Evolutionary conservation across 2,113 vertebrate genomes (phyloP).

Genomic region (Desmodus rotundus): DNA sequence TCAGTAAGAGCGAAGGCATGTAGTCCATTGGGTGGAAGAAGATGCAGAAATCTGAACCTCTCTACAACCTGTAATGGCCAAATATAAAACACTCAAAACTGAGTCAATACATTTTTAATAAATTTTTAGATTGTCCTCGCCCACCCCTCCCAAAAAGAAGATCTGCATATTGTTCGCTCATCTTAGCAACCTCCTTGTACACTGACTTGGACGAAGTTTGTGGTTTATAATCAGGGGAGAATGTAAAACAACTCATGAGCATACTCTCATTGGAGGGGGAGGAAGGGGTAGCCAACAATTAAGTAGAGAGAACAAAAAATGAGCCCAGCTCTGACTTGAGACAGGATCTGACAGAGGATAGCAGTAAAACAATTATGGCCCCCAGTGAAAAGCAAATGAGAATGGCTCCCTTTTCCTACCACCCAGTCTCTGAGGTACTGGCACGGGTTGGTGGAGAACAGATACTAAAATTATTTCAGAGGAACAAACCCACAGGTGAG

Average conservation of each 20-base stretch:
- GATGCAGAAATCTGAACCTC: not conserved
- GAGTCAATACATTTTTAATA: not conserved
- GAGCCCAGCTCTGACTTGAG: not conserved
- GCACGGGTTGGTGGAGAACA: not conserved
- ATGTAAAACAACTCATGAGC: not conserved
- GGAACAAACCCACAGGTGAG: not conserved
- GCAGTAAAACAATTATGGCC: not conserved
- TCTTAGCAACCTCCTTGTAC: not conserved
- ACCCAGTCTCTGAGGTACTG: not conserved
- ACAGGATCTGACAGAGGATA: not conserved
- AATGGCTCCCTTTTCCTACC: not conserved
- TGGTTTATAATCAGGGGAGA: not conserved
- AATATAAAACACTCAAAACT: not conserved
- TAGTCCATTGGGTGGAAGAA: not conserved
- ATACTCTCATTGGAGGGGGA: not conserved
- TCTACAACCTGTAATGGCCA: not conserved
- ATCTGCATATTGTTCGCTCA: not conserved
- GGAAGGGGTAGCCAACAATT: not conserved
- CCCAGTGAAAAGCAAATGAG: not conserved
- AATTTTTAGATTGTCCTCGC: not conserved
- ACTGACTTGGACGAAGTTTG: not conserved
- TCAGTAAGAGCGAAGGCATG: not conserved
- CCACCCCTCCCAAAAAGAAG: not conserved
- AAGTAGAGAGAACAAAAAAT: not conserved
- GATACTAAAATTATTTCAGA: not conserved